Conservation (phyloP, 2,888 invertebrate species). For the Drosophila mimetica region DNA sequence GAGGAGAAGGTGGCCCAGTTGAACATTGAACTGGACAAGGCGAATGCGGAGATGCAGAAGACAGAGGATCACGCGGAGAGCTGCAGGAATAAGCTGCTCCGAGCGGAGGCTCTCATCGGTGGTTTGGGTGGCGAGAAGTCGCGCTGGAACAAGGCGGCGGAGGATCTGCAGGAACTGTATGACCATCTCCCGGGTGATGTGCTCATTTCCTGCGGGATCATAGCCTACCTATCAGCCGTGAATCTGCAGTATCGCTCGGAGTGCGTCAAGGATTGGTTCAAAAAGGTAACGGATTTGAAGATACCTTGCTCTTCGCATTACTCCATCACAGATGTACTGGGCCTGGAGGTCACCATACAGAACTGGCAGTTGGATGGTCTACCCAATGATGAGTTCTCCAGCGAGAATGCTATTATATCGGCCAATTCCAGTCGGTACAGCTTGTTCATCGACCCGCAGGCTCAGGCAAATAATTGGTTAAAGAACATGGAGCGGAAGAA, state of each 20-base stretch:
- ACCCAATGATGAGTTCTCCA: slow-evolving; percentile 93
- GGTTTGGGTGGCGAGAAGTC: slow-evolving; percentile 95
- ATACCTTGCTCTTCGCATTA: slow-evolving; percentile 92
- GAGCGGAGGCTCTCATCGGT: slow-evolving; percentile 94
- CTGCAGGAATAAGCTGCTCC: slow-evolving; percentile 92
- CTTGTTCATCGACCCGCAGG: slow-evolving; percentile 96
- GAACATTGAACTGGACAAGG: slow-evolving; percentile 89
- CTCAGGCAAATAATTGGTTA: slow-evolving; percentile 96
- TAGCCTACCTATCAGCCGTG: slow-evolving; percentile 95
- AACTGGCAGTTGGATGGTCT: slow-evolving; percentile 94
- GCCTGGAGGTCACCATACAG: slow-evolving; percentile 90
- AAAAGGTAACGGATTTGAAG: slow-evolving; percentile 87
- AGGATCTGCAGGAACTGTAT: slow-evolving; percentile 89
- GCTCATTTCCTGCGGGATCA: slow-evolving; percentile 93
- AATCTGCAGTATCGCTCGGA: slow-evolving; percentile 88
- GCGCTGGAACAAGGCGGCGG: slow-evolving; percentile 92
- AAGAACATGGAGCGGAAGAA: slow-evolving; percentile 90
- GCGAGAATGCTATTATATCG: slow-evolving; percentile 95
- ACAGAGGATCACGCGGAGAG: slow-evolving; percentile 91
- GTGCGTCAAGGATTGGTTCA: slow-evolving; percentile 89
- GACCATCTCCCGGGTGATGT: slow-evolving; percentile 95
- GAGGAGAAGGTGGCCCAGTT: slow-evolving; percentile 91
- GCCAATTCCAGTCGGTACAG: slow-evolving; percentile 94
- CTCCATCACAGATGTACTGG: slow-evolving; percentile 90
- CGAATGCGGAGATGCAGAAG: slow-evolving; percentile 91